A percentile compares a stretch with the other conserved stretches of the same genome.
Evolutionary conservation across 2,888 invertebrate species (phyloP).

Genomic region (Podabrus alpinus): DNA sequence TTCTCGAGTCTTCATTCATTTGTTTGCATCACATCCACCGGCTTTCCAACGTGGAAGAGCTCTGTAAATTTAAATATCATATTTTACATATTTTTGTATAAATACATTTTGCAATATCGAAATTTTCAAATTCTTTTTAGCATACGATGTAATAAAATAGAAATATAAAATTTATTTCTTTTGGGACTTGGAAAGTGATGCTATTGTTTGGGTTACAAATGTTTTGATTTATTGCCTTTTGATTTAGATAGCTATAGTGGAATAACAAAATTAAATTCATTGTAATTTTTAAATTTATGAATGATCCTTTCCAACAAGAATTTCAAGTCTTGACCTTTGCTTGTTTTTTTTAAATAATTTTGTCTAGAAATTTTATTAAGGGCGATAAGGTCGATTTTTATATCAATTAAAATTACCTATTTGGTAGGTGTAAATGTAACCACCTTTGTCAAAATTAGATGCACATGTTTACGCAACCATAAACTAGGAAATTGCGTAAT

Average conservation of each 20-base stretch:
- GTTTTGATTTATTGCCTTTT: neutral
- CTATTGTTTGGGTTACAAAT: neutral
- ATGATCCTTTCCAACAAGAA: neutral
- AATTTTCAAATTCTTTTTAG: neutral
- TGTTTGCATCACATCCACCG: neutral
- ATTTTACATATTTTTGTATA: neutral
- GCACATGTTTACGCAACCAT: constrained; percentile 10
- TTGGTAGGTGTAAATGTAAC: neutral
- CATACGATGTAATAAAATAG: neutral
- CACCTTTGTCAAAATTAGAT: constrained; percentile 1
- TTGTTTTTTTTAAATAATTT: neutral
- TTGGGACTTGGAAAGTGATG: neutral
- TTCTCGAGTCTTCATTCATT: neutral
- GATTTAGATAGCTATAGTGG: neutral
- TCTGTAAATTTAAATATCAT: too few relatives aligned
- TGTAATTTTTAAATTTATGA: neutral
- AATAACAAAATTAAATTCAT: neutral
- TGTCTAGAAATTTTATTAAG: neutral
- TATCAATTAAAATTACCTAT: neutral
- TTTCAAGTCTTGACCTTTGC: neutral
- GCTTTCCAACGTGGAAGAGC: neutral
- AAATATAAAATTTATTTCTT: neutral
- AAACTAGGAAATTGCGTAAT: constrained; percentile 17
- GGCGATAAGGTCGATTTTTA: neutral
- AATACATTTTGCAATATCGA: neutral